phyloP scores from a whole-genome alignment of 2,113 vertebrate species.

The Chloroceryle aenea region DNA sequence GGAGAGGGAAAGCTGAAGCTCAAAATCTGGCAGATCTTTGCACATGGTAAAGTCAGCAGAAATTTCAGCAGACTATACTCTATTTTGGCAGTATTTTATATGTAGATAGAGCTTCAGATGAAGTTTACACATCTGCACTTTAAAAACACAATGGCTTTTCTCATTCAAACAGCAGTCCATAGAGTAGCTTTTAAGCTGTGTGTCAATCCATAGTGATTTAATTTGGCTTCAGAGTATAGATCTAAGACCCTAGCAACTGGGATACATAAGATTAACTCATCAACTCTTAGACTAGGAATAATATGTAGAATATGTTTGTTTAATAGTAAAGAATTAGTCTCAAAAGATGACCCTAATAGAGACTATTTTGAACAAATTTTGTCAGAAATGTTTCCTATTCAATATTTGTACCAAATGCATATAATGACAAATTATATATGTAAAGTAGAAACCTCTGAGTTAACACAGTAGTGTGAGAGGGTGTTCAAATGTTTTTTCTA shows the following conservation, averaged over 20 bases:
- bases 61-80: constrained; percentile 29
- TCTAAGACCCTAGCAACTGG: neutral
- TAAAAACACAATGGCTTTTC: neutral
- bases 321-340: neutral
- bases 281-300: neutral
- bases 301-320: neutral
- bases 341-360: neutral
- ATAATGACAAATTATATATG: neutral
- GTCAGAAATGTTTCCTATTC: neutral
- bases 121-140: constrained; percentile 11
- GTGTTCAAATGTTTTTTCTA: neutral
- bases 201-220: neutral
- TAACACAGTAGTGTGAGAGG: neutral
- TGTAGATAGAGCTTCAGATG: neutral
- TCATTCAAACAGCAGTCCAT: neutral
- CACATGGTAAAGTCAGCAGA: constrained; percentile 23
- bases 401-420: neutral
- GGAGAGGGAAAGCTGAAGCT: neutral
- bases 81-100: constrained; percentile 17
- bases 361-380: neutral
- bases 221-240: neutral
- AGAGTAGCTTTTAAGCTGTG: neutral
- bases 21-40: neutral
- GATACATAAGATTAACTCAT: neutral
- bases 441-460: neutral